Percentiles rank a stretch among this genome's conserved stretches.
Conservation (phyloP, 2,113 vertebrate species). For the Sinocyclocheilus rhinocerous region DNA sequence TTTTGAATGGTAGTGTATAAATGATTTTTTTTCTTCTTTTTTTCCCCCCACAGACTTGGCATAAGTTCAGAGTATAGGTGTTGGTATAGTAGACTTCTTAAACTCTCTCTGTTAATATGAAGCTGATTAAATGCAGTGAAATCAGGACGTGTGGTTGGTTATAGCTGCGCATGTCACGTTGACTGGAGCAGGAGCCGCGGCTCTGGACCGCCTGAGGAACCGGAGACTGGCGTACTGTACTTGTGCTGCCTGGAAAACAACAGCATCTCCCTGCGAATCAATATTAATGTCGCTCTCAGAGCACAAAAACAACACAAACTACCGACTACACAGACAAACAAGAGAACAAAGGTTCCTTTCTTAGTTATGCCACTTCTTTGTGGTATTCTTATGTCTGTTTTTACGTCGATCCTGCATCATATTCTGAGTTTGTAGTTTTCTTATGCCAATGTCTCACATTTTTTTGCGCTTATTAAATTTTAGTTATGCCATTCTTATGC, state of each 20-base stretch:
- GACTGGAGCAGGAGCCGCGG: background rate
- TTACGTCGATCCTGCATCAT: no score
- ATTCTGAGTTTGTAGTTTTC: background rate
- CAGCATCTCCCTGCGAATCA: background rate
- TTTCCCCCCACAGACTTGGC: no score
- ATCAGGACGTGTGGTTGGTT: background rate
- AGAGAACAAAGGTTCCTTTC: background rate
- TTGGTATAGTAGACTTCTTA: background rate
- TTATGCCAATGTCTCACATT: background rate
- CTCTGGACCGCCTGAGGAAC: background rate
- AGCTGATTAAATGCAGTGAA: background rate
- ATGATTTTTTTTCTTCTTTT: no score
- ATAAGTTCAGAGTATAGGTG: background rate
- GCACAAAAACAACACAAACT: background rate
- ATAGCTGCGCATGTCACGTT: background rate
- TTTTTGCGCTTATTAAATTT: background rate
- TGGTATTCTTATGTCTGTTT: background rate
- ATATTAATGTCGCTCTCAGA: background rate
- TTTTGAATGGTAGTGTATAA: background rate
- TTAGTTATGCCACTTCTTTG: background rate
- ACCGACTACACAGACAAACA: background rate
- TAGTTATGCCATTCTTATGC: background rate
- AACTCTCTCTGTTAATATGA: background rate
- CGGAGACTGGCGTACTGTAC: background rate
- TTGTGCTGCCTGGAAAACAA: background rate